Evolutionary conservation across 2,113 vertebrate species (phyloP), one percentile per base, ranked within the genome.

Genomic region (Boulengeromyrus knoepffleri): DNA sequence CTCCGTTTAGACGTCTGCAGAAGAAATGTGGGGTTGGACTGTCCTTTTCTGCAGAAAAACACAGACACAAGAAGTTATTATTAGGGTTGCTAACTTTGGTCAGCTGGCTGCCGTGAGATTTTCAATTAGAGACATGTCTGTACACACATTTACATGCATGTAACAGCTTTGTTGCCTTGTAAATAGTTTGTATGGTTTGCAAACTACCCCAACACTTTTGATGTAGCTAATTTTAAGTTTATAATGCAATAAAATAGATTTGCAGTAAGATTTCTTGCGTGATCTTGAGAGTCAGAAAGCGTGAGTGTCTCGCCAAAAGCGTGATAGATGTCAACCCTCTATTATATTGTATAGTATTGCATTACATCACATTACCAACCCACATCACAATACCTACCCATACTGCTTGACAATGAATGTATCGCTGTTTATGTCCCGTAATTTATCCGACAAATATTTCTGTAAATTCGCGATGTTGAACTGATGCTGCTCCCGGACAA

Each of bases 21-120:
- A 45, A 96, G 94, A 93, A 98, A 99, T 1, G 98, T 99, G 89
- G 98, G 98, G 90, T 99, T 99, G 70, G 98, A 99, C 89, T 99
- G 97, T 9, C 98, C 98, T 66, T 92, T 93, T 66, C 98, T 99
- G 93, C 5, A 80, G 90, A 89, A 66, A 85, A 80, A 15, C 27
- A 85, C 8, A 90, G 17, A 53, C 45, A 84, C 21, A 39, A 15
- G 6, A 47, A 45, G 8, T 24, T 19, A 53, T 85, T 27, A 84
- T 42, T 12, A 86, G 56, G 24, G 21, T n/a, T 62, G 56, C 4
- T 24, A 62, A 62, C 56, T n/a, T n/a, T 62, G 56, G 1, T 58
- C 56, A 58, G 19, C 56, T 58, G 21, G 6, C 21, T 24, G 56
- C 19, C 56, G 56, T n/a, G 56, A 10, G 56, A 62, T 62, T n/a